Percentiles rank a stretch among this genome's conserved stretches.
Evolutionary conservation across 2,113 vertebrate genomes (phyloP).

Genomic region (Orientallactaga bullata): DNA sequence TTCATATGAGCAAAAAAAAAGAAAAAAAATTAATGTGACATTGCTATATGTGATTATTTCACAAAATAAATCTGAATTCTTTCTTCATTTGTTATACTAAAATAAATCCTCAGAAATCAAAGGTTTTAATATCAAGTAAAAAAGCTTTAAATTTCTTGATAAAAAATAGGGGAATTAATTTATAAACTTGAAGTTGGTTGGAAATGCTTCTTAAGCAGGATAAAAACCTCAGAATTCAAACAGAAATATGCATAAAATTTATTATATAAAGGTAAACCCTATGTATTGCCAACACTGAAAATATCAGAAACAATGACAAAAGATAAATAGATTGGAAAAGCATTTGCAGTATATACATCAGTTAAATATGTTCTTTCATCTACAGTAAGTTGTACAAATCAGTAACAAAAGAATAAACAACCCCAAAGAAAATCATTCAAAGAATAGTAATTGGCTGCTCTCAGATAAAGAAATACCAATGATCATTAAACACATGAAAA

Average conservation of each 20-base stretch:
- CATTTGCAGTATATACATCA: not conserved
- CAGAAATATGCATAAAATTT: conserved; percentile 11
- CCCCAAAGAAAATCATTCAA: conserved; percentile 28
- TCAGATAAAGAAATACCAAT: conserved; percentile 68
- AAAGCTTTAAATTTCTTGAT: conserved; percentile 37
- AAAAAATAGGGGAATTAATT: not conserved
- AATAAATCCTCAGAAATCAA: conserved; percentile 35
- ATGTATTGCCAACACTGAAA: conserved; percentile 22
- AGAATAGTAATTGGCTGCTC: conserved; percentile 6
- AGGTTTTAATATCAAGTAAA: conserved; percentile 33
- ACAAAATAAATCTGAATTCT: not conserved
- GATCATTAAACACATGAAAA: conserved; percentile 60
- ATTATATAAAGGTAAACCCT: conserved; percentile 8
- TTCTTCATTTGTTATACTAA: conserved; percentile 18
- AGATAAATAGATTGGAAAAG: not conserved
- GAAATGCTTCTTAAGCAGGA: conserved; percentile 12
- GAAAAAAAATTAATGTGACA: not conserved
- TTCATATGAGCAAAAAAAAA: conserved; percentile 38
- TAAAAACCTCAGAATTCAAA: conserved; percentile 25
- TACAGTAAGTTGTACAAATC: conserved; percentile 60
- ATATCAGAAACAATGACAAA: conserved; percentile 55
- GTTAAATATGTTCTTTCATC: conserved; percentile 20
- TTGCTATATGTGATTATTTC: not conserved
- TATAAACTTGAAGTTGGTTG: not conserved
- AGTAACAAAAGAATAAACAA: conserved; percentile 55